Evolutionary conservation across 2,797 vertebrate genomes (phyloP).

Genomic region (Onychomys leucogaster): DNA sequence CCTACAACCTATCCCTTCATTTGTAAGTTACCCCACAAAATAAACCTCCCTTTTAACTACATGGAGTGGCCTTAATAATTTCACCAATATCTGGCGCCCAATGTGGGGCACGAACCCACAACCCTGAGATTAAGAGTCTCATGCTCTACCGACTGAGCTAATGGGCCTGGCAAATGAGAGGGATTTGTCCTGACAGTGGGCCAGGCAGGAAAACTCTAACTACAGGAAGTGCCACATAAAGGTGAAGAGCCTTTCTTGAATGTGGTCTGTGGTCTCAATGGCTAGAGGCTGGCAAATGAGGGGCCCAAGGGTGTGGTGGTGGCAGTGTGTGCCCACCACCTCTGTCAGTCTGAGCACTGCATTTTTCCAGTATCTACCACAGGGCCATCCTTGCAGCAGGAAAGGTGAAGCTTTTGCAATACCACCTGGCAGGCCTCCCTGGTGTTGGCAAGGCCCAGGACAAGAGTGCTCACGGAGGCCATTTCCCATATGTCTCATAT

Average conservation of each 20-base stretch:
- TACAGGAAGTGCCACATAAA: background rate
- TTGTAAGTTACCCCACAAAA: no score
- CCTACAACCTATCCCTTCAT: no score
- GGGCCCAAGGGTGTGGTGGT: background rate
- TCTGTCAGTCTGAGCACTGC: background rate
- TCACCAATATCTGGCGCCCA: no score
- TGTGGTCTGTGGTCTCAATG: no score
- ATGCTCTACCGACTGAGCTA: no score
- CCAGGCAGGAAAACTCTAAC: no score
- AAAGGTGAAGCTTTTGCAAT: background rate
- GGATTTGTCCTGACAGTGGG: no score
- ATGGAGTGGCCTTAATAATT: no score
- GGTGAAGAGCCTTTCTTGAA: fast-evolving
- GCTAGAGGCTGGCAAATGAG: background rate
- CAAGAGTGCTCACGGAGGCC: slow-evolving; percentile 26
- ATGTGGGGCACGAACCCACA: no score
- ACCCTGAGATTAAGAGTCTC: no score
- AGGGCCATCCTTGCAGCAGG: background rate
- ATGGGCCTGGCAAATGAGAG: no score
- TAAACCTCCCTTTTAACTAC: no score
- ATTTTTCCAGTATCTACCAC: background rate
- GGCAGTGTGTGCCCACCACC: background rate
- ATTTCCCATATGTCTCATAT: slow-evolving; percentile 76
- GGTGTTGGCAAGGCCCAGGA: slow-evolving; percentile 50
- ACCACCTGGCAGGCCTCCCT: slow-evolving; percentile 52